A percentile compares a stretch with the other conserved stretches of the same genome.
Evolutionary conservation across 2,888 invertebrate species (phyloP).

Genomic region (Caenorhabditis macrosperma): DNA sequence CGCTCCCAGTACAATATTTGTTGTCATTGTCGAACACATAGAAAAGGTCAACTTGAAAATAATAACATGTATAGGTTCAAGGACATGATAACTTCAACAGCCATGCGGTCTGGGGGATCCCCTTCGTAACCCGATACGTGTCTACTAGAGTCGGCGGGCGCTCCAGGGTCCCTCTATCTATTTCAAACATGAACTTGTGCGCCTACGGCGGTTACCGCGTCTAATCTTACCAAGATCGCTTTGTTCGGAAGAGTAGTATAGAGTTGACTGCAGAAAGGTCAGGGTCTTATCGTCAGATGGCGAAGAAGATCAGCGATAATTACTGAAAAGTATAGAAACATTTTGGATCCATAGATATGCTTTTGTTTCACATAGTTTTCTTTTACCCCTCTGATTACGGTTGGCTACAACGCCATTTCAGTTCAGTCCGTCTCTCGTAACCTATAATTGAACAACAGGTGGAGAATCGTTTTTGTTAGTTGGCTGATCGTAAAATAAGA

Average conservation of each 20-base stretch:
- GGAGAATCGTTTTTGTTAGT: conserved; percentile 13
- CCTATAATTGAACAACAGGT: conserved; percentile 14
- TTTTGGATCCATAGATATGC: background rate
- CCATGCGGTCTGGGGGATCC: background rate
- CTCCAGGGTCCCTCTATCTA: background rate
- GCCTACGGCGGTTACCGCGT: background rate
- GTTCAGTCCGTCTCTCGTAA: background rate
- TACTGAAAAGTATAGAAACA: background rate
- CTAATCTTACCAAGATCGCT: conserved; percentile 3
- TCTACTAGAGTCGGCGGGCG: conserved; percentile 1
- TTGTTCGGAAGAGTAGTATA: background rate
- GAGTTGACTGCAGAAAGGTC: background rate
- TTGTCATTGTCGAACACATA: background rate
- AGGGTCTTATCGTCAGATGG: background rate
- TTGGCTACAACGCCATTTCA: background rate
- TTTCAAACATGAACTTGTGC: conserved; percentile 31
- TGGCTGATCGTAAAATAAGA: conserved; percentile 31
- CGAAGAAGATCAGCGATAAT: background rate
- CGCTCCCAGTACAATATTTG: background rate
- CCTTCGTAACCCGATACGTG: conserved; percentile 24
- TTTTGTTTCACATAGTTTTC: background rate
- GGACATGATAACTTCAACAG: background rate
- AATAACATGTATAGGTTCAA: background rate
- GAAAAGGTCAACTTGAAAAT: background rate
- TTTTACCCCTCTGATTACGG: background rate